Percentiles rank a stretch among this genome's conserved stretches.
Evolutionary conservation across 2,888 invertebrate species (phyloP).

Genomic region (Trilocha varians): DNA sequence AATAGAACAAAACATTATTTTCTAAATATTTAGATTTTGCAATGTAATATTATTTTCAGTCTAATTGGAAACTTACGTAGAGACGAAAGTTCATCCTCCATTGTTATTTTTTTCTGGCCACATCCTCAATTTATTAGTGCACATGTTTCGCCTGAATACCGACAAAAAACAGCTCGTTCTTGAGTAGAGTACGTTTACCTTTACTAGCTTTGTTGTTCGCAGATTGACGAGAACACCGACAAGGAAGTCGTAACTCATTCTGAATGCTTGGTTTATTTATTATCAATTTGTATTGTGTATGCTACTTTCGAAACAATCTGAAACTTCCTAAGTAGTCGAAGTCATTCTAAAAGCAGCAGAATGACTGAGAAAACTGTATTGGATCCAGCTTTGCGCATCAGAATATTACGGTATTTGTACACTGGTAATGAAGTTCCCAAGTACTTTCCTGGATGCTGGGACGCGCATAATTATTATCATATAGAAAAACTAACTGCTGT

Average conservation of each 20-base stretch:
- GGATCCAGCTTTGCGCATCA: slow-evolving; percentile 43
- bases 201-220: slow-evolving; percentile 29
- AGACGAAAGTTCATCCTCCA: slow-evolving; percentile 31
- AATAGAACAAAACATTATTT: not conserved
- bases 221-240: slow-evolving; percentile 24
- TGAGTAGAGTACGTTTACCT: slow-evolving; percentile 42
- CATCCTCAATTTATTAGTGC: slow-evolving; percentile 67
- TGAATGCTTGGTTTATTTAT: slow-evolving; percentile 22
- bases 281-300: slow-evolving; percentile 16
- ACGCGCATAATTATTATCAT: slow-evolving; percentile 63
- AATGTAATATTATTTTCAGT: not conserved
- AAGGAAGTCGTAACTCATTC: slow-evolving; percentile 11
- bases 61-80: not conserved
- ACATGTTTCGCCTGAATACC: slow-evolving; percentile 65
- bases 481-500: slow-evolving; percentile 51
- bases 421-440: slow-evolving; percentile 67
- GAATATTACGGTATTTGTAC: slow-evolving; percentile 63
- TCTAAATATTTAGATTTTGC: not conserved
- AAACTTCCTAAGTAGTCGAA: slow-evolving; percentile 11
- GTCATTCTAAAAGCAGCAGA: slow-evolving; percentile 15
- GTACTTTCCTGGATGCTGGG: slow-evolving; percentile 73
- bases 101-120: slow-evolving; percentile 68
- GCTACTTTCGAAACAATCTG: slow-evolving; percentile 21
- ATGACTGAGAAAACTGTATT: slow-evolving; percentile 38
- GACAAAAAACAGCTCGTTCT: slow-evolving; percentile 49